Conservation (phyloP, 2,797 vertebrate species). For the Centroberyx gerrardi region DNA sequence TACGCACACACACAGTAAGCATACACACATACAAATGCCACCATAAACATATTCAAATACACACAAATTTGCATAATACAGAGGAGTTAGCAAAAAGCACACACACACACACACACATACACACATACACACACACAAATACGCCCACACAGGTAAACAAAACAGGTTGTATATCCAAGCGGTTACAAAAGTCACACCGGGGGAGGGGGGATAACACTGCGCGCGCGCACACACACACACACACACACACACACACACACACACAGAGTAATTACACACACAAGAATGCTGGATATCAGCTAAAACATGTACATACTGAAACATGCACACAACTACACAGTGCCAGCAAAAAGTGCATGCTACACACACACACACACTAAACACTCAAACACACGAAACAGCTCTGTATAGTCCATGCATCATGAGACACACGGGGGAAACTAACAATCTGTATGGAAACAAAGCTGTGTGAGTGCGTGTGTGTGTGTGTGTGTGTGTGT, state of each 20-base stretch:
- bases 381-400: too few relatives aligned
- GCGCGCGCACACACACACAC: not conserved
- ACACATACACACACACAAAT: not conserved
- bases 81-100: too few relatives aligned
- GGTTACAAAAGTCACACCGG: too few relatives aligned
- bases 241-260: too few relatives aligned
- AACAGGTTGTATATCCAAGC: too few relatives aligned
- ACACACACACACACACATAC: too few relatives aligned
- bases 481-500: too few relatives aligned
- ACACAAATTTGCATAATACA: not conserved
- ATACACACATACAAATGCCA: not conserved
- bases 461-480: not conserved
- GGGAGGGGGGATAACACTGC: too few relatives aligned
- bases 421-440: constrained; percentile 47
- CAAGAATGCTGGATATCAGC: too few relatives aligned
- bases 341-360: too few relatives aligned
- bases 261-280: too few relatives aligned
- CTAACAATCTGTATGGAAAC: constrained; percentile 27
- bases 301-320: not conserved
- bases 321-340: not conserved
- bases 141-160: not conserved
- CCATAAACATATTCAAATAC: not conserved
- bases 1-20: not conserved
- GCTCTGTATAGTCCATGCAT: constrained; percentile 26
- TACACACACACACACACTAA: too few relatives aligned